Evolutionary conservation across 2,113 vertebrate genomes (phyloP).

Genomic region (Felis chaus): DNA sequence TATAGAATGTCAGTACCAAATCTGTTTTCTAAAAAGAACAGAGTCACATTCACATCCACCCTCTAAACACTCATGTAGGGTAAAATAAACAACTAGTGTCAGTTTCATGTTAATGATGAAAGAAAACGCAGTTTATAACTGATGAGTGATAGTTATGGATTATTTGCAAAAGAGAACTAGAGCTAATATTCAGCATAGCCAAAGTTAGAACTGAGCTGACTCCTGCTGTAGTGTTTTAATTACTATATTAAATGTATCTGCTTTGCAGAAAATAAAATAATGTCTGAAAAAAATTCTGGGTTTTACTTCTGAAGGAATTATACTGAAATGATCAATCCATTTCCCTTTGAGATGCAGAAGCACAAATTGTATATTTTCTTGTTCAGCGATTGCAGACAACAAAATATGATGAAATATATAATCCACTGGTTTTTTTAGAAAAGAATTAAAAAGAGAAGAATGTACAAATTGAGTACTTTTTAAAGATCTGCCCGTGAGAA

Average conservation of each 20-base stretch:
- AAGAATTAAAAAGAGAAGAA: background rate
- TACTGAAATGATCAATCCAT: constrained; percentile 43
- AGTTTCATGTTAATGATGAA: background rate
- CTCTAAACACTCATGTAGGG: background rate
- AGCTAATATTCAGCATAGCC: background rate
- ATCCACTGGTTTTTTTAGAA: background rate
- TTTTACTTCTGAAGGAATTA: background rate
- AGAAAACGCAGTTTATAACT: background rate
- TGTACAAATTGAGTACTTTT: background rate
- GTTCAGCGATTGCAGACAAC: constrained; percentile 4
- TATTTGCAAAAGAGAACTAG: background rate
- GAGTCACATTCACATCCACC: background rate
- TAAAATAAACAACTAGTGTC: background rate
- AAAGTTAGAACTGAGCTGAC: background rate
- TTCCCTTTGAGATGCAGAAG: constrained; percentile 3
- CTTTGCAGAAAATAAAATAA: constrained; percentile 43
- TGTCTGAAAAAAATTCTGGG: background rate
- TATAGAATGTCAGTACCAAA: background rate
- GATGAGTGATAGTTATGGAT: background rate
- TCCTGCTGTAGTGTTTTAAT: background rate
- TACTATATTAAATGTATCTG: background rate
- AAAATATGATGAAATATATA: background rate
- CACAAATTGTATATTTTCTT: constrained; percentile 38
- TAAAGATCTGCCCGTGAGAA: background rate
- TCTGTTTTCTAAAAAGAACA: background rate